Base-by-base conservation (phyloP, 2,113 vertebrate genomes). In the Caranx melampygus region DNA sequence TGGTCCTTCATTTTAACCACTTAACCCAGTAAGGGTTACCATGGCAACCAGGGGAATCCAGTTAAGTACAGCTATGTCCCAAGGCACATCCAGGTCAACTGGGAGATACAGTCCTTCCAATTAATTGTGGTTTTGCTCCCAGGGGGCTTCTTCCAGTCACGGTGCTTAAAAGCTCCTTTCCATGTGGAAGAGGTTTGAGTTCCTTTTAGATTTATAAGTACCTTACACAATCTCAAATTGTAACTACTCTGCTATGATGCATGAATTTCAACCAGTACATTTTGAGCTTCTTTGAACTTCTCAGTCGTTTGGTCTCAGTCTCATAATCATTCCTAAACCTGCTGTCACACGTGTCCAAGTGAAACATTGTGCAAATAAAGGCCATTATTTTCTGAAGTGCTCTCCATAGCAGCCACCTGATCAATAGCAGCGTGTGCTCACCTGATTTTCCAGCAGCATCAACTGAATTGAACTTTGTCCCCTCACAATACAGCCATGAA, bases 11-110 rank as follows among this genome's bases (percentile, higher is more conserved):
- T 59, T 15, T 35, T 72, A 49, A 57, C 18, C 51, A 45, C 5
- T 34, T 72, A 49, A 57, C 26, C 51, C 45, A 5, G n/a, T 47
- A 45, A 52, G 40, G 51, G 8, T 76, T 65, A 45, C 70, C 49
- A 26, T 54, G 16, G 33, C 72, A 76, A 64, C 13, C 21, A 37
- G 37, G 66, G 34, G 52, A 15, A 40, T 52, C 26, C 33, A 44
- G 0, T 15, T 12, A 15, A n/a, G 2, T 21, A 37, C 18, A 34
- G n/a, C 6, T 40, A 26, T 40, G 64, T 42, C 55, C 21, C 10
- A 35, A 6, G 21, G 34, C 21, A 16, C 42, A 37, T 12, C 12
- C 6, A 7, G 6, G 20, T 62, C 51, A 63, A 15, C 21, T 18
- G 35, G 18, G n/a, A 64, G 51, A 59, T 20, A 9, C 45, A 20